These are phyloP conservation scores for Carlito syrichta DNA, from an alignment of 2,113 vertebrate species.

Conservation along the genomic window DNA sequence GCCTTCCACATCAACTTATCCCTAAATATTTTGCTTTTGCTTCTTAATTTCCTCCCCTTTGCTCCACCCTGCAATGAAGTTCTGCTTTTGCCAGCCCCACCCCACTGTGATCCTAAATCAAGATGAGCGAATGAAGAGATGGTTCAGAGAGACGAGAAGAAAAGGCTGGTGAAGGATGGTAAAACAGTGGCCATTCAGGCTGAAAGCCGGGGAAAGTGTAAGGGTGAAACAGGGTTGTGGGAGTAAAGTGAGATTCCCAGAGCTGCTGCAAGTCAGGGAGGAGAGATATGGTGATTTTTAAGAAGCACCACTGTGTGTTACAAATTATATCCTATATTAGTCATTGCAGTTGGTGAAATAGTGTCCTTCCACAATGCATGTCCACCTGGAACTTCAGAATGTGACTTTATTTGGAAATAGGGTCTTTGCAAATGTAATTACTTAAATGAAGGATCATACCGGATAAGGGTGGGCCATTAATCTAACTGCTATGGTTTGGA, in stretches of 20 bases:
- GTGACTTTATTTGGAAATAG: not conserved
- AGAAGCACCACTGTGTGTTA: not conserved
- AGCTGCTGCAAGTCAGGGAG: not conserved
- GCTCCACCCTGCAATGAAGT: not conserved
- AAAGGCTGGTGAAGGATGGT: not conserved
- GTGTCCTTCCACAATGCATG: not conserved
- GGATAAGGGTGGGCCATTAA: not conserved
- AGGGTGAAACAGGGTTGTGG: too few species aligned
- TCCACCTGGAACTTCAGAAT: not conserved
- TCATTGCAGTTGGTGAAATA: not conserved
- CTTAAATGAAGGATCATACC: not conserved
- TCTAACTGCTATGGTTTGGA: not conserved
- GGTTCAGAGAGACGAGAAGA: not conserved
- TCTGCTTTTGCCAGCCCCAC: not conserved
- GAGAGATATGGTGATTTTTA: not conserved
- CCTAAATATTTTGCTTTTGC: not conserved
- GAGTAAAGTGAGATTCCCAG: not conserved
- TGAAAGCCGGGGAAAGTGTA: not conserved
- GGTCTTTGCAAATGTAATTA: not conserved
- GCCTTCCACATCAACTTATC: not conserved
- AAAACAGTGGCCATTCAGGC: not conserved
- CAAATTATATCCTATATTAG: not conserved
- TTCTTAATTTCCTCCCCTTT: not conserved
- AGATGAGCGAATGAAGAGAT: not conserved
- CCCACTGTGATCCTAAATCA: not conserved